Evolutionary conservation across 2,888 invertebrate genomes (phyloP).

Genomic region (Diplolepis rosae): DNA sequence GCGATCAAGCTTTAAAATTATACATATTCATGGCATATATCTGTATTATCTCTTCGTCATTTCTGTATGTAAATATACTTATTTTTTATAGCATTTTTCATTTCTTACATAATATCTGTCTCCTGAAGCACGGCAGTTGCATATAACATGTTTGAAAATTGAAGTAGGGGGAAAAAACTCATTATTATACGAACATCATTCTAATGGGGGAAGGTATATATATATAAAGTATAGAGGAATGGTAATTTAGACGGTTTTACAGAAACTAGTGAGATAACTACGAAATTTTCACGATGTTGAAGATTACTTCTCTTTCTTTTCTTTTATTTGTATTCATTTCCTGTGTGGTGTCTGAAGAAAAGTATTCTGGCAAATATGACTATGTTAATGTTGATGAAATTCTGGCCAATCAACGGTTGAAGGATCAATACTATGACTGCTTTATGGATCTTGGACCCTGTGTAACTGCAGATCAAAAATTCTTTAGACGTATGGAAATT

Average conservation of each 20-base stretch:
- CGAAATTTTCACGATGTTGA: neutral
- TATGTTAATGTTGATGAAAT: slow-evolving; percentile 56
- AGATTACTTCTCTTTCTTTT: neutral
- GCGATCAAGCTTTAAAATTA: too few species aligned
- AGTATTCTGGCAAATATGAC: slow-evolving; percentile 56
- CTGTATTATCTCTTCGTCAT: too few species aligned
- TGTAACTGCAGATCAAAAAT: slow-evolving; percentile 51
- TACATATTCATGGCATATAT: too few species aligned
- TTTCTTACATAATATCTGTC: too few species aligned
- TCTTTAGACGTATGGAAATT: slow-evolving; percentile 48
- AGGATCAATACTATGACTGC: slow-evolving; percentile 60
- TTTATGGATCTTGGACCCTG: slow-evolving; percentile 58
- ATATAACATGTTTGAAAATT: too few species aligned
- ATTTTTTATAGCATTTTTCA: too few species aligned
- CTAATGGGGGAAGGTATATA: neutral
- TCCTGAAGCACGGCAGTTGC: too few species aligned
- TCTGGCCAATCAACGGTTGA: slow-evolving; percentile 55
- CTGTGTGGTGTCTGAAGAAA: neutral
- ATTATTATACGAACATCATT: too few species aligned
- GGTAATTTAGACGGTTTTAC: neutral
- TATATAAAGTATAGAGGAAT: neutral
- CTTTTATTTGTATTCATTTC: neutral
- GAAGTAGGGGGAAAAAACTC: too few species aligned
- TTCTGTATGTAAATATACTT: too few species aligned
- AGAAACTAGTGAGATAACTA: neutral